These are phyloP conservation scores for Siderastrea siderea DNA, from an alignment of 92 coral and sea anemone genomes.

Conservation along the genomic window DNA sequence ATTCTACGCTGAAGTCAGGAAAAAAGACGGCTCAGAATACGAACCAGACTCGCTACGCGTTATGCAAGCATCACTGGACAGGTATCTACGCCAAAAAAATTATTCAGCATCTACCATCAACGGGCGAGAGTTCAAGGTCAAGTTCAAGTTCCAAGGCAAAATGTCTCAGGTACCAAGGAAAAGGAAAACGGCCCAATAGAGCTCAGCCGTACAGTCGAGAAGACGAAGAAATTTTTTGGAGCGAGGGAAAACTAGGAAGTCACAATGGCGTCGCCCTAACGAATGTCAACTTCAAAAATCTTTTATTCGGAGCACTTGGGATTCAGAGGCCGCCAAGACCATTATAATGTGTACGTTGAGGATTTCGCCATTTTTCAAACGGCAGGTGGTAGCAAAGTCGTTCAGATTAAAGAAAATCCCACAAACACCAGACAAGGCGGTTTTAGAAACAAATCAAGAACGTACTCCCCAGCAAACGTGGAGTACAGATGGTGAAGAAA, in stretches of 20 bases:
- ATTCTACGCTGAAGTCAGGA: too few relatives aligned
- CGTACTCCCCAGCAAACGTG: too few relatives aligned
- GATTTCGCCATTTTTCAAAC: slow-evolving; percentile 16
- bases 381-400: slow-evolving; percentile 32
- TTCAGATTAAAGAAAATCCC: too few relatives aligned
- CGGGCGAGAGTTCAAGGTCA: too few relatives aligned
- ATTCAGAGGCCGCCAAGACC: slow-evolving; percentile 62
- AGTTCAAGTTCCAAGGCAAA: background rate
- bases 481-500: too few relatives aligned
- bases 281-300: background rate
- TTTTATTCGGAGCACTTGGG: slow-evolving; percentile 40
- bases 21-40: too few relatives aligned
- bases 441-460: too few relatives aligned
- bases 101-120: too few relatives aligned
- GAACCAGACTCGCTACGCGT: too few relatives aligned
- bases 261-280: slow-evolving; percentile 43
- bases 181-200: slow-evolving; percentile 47
- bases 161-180: slow-evolving; percentile 29
- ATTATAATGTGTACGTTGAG: slow-evolving; percentile 46
- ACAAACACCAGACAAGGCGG: too few relatives aligned
- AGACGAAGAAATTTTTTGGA: slow-evolving; percentile 30
- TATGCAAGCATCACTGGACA: too few relatives aligned
- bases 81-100: too few relatives aligned
- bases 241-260: slow-evolving; percentile 23
- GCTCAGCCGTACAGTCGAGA: slow-evolving; percentile 19